Conservation (phyloP, 2,888 invertebrate genomes). For the Monopis laevigella region DNA sequence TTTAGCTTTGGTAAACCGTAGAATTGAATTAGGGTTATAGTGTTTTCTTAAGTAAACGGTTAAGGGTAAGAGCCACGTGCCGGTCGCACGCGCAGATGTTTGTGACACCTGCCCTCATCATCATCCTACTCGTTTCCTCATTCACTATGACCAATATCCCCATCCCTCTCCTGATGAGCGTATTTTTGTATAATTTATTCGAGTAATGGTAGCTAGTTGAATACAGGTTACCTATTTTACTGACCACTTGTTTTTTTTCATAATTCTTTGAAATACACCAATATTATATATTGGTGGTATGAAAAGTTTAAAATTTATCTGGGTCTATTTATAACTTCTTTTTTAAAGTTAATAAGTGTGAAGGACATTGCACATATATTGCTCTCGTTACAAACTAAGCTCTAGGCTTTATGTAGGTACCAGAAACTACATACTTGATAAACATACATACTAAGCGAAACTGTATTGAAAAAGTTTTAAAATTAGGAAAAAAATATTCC, state of each 20-base stretch:
- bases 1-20: too few species aligned
- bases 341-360: too few species aligned
- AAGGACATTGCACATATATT: too few species aligned
- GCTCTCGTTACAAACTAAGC: too few species aligned
- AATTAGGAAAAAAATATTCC: too few species aligned
- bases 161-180: conserved; percentile 48
- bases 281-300: too few species aligned
- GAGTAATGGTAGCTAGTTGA: conserved; percentile 57
- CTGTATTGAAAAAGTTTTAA: too few species aligned
- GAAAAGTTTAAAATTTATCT: too few species aligned
- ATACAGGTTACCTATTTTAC: conserved; percentile 14
- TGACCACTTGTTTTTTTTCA: conserved; percentile 1
- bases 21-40: conserved; percentile 8
- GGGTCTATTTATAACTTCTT: too few species aligned
- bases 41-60: conserved; percentile 22
- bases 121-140: conserved; percentile 45
- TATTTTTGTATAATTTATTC: conserved; percentile 67
- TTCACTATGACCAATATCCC: conserved; percentile 25
- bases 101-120: conserved; percentile 60
- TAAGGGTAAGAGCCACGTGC: conserved; percentile 63
- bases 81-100: conserved; percentile 56
- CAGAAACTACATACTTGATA: too few species aligned
- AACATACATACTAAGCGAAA: too few species aligned
- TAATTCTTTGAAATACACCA: neutral
- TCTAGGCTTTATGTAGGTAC: too few species aligned